Evolutionary conservation across 2,113 vertebrate species (phyloP), one percentile per base, ranked within the genome.

Genomic region (Paratilapia polleni): DNA sequence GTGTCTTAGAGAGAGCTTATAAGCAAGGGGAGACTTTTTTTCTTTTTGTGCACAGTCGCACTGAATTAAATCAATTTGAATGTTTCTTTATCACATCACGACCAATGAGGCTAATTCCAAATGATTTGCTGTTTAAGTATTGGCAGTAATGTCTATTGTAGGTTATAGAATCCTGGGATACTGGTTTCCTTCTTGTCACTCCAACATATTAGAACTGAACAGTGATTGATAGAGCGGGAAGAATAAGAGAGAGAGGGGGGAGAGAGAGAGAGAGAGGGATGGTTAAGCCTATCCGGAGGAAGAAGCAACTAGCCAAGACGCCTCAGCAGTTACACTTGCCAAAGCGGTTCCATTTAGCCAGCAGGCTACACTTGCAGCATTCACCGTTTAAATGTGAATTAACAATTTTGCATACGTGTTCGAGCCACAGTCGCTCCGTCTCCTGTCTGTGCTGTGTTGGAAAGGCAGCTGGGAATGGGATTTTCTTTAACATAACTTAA

Each of bases 221-320:
- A 38, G 84, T 85, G 90, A 91, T 85, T 92, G 89, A 89, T 86
- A 66, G 85, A 86, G 86, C 36, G 49, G 73, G 82, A 79, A 80
- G 84, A 83, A 66, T 22, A n/a, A 12, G 78, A 13, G 61, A 20
- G 58, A 20, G 58, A 9, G 24, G 24, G 43, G 13, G 6, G 76
- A 63, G 60, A 54, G 64, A 77, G 59, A 66, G 78, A 63, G 79
- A 80, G 78, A 34, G 86, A 43, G 85, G 9, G 73, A 5, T 31
- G 82, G 78, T 82, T 59, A 68, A 83, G 76, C 82, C 81, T 78
- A 89, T 92, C 89, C 81, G 87, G 89, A 78, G 75, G 85, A 91
- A 75, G 83, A 88, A 87, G 89, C 84, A 92, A 92, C 80, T 88
- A 85, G 90, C 87, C 77, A 88, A 84, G 86, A 87, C 91, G 86